Base-by-base conservation (phyloP, 64 coral and sea anemone genomes). In the Actinia tenebrosa region DNA sequence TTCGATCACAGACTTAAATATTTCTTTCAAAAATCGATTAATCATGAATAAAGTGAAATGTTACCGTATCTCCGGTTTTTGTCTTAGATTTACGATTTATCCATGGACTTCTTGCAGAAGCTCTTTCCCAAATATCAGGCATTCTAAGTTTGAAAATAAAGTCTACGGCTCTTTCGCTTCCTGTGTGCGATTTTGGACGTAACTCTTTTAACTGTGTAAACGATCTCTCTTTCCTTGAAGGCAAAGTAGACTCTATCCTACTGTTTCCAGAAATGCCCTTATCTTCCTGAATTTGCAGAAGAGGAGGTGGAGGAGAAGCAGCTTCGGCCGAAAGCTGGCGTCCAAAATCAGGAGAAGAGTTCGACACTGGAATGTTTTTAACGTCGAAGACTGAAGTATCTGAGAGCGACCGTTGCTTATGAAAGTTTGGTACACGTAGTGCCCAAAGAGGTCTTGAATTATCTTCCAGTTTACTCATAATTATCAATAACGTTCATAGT, bases 381-480 rank as follows among this genome's bases (percentile, higher is more conserved):
- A 45, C 20, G 55, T 64, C 75, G 58, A 91, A 91, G 83, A 91
- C 75, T 11, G 89, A 86, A 45, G 89, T 91, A 60, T 91, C 89
- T 7, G 89, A 91, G 43, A 60, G 62, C 10, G 89, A 85, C 16
- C 89, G 82, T 0, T 83, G 53, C 46, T 91, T 91, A 3, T 30
- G 9, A 37, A 47, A 81, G 79, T 22, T 45, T 10, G 79, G 50
- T 22, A 81, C 79, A 1, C 79, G 11, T 9, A 81, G 44, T 0
- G 79, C 43, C 79, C 79, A 81, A 45, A 45, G 79, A 53, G 79
- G 44, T 4, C 50, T 81, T 50, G 44, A 45, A 81, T 50, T 16
- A 2, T 81, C 46, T 50, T 53, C 44, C 43, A 50, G 18, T 53
- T 53, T n/a, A 81, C 9, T 75, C 13, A 75, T 75, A 3, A 30